A percentile compares a stretch with the other conserved stretches of the same genome.
Conservation (phyloP, 2,113 vertebrate genomes). For the Picathartes gymnocephalus region DNA sequence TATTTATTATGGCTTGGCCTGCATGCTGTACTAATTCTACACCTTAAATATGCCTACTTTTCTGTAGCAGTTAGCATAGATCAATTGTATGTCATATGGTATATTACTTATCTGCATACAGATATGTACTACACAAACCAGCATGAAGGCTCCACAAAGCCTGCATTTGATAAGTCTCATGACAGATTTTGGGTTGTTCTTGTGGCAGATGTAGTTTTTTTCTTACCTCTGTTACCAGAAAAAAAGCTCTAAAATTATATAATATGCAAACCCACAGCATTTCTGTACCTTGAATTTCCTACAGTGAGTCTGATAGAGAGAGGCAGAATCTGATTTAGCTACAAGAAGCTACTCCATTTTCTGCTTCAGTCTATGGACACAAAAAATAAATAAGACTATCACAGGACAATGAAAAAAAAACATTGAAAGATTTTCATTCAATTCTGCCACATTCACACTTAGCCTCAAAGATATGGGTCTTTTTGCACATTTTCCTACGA, state of each 20-base stretch:
- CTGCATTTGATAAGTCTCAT: background rate
- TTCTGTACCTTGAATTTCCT: background rate
- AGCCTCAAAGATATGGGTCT: background rate
- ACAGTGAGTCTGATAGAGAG: background rate
- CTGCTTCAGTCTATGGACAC: background rate
- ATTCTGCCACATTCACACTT: background rate
- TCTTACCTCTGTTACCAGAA: background rate
- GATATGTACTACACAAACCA: background rate
- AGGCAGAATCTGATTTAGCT: background rate
- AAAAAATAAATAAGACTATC: background rate
- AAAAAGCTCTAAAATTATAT: background rate
- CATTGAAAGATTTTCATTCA: background rate
- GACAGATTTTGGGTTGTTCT: background rate
- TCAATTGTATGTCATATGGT: background rate
- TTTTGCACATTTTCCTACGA: background rate
- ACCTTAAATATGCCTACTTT: conserved; percentile 24
- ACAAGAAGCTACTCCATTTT: background rate
- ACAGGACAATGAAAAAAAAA: background rate
- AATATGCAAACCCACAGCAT: background rate
- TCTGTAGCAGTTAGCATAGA: background rate
- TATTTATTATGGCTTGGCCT: conserved; percentile 6
- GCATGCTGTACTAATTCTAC: background rate
- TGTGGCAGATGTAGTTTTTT: background rate
- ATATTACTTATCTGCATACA: background rate
- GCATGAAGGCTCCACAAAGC: background rate